Evolutionary conservation across 2,888 invertebrate species (phyloP).

Genomic region (Plebejus anna): DNA sequence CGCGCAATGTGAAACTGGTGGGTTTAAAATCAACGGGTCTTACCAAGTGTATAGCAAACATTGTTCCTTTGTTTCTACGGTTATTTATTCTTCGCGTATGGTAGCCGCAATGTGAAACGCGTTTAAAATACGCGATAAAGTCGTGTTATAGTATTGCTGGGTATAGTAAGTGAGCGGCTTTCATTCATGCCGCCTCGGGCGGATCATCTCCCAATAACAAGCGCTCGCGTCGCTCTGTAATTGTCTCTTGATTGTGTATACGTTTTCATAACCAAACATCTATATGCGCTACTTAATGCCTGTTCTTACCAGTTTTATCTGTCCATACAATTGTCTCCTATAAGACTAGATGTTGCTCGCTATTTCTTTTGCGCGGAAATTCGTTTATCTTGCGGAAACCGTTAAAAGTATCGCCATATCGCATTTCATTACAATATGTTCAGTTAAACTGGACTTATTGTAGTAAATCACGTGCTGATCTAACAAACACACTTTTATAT

Average conservation of each 20-base stretch:
- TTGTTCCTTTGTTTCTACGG: conserved; percentile 37
- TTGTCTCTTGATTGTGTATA: conserved; percentile 59
- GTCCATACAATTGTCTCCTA: no score
- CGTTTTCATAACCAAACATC: conserved; percentile 39
- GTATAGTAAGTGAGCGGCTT: conserved; percentile 71
- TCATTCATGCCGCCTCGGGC: conserved; percentile 78
- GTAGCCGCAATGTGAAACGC: conserved; percentile 39
- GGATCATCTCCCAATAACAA: conserved; percentile 76
- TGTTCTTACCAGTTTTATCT: no score
- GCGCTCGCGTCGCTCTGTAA: conserved; percentile 63
- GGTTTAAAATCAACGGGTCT: conserved; percentile 32
- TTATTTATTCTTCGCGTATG: neutral
- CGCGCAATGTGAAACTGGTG: conserved; percentile 46
- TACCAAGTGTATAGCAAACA: conserved; percentile 42
- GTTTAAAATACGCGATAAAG: conserved; percentile 28
- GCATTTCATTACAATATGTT: no score
- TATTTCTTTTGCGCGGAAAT: no score
- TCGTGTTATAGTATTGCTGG: conserved; percentile 50
- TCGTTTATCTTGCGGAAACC: no score
- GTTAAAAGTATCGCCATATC: no score
- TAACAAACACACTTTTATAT: no score
- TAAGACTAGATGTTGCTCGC: no score
- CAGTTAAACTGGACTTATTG: no score
- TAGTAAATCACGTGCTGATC: no score
- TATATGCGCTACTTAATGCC: no score